phyloP scores from a whole-genome alignment of 2,888 invertebrate species.

The Drosophila limbata region DNA sequence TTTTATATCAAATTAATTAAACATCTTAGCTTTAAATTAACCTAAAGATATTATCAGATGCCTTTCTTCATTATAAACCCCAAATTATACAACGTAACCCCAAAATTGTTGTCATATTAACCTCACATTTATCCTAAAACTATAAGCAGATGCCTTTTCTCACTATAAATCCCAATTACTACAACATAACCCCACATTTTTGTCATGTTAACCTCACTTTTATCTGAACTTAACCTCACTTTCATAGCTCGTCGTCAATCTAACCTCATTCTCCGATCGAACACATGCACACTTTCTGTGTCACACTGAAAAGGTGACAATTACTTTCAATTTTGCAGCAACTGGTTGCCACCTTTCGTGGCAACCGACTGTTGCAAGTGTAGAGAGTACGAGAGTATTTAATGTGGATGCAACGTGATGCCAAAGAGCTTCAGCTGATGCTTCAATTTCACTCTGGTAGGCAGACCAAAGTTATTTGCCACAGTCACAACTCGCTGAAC shows the following conservation, averaged over 20 bases:
- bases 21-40: neutral
- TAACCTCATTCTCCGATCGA: conserved; percentile 18
- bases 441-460: conserved; percentile 53
- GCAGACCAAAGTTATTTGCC: conserved; percentile 56
- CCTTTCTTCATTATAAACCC: neutral
- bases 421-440: conserved; percentile 50
- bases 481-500: conserved; percentile 76
- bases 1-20: neutral
- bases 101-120: neutral
- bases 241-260: conserved; percentile 25
- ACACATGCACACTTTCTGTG: conserved; percentile 56
- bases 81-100: neutral
- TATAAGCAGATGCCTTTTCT: neutral
- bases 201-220: conserved; percentile 4
- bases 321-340: conserved; percentile 73
- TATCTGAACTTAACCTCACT: conserved; percentile 5
- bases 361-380: conserved; percentile 14
- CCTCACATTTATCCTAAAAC: neutral
- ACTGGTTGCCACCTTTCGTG: conserved; percentile 26
- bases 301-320: conserved; percentile 67
- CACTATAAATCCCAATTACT: neutral
- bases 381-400: neutral
- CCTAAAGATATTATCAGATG: neutral
- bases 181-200: neutral
- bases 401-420: conserved; percentile 53